Evolutionary conservation across 2,797 vertebrate genomes (phyloP).

Genomic region (Clarias pachynema): DNA sequence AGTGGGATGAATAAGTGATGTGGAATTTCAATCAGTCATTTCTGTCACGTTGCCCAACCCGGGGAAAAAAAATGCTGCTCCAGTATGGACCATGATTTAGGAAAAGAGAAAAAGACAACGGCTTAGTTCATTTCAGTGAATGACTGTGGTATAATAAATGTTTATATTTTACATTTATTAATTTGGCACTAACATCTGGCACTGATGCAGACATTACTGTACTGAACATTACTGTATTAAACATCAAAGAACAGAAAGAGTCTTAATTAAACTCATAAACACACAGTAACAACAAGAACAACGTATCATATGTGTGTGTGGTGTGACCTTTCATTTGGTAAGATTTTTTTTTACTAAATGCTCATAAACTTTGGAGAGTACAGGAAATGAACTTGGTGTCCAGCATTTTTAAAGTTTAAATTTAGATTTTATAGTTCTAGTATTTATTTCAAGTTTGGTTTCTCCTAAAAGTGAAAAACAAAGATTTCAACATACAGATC

Average conservation of each 20-base stretch:
- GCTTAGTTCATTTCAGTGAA: conserved; percentile 38
- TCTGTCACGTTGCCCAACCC: conserved; percentile 63
- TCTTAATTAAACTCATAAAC: not conserved
- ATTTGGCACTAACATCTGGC: not conserved
- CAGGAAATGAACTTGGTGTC: not conserved
- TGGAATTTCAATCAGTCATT: conserved; percentile 77
- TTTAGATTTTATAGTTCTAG: not conserved
- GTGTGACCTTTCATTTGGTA: not conserved
- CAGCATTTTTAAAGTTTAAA: not conserved
- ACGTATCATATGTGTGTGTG: not conserved
- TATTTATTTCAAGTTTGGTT: not conserved
- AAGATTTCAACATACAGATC: too few relatives aligned
- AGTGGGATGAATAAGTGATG: conserved; percentile 69
- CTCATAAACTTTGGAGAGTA: not conserved
- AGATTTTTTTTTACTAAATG: not conserved
- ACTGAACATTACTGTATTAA: not conserved
- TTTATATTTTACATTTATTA: conserved; percentile 13
- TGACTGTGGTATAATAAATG: conserved; percentile 23
- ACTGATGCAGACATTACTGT: not conserved
- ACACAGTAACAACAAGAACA: not conserved
- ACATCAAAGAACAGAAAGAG: not conserved
- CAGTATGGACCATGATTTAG: conserved; percentile 35
- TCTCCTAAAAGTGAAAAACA: not conserved
- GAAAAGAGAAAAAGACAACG: conserved; percentile 47
- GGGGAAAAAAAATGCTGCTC: conserved; percentile 36